A percentile compares a stretch with the other conserved stretches of the same genome.
phyloP scores from a whole-genome alignment of 2,888 invertebrate species.

The Endomychus coccineus region DNA sequence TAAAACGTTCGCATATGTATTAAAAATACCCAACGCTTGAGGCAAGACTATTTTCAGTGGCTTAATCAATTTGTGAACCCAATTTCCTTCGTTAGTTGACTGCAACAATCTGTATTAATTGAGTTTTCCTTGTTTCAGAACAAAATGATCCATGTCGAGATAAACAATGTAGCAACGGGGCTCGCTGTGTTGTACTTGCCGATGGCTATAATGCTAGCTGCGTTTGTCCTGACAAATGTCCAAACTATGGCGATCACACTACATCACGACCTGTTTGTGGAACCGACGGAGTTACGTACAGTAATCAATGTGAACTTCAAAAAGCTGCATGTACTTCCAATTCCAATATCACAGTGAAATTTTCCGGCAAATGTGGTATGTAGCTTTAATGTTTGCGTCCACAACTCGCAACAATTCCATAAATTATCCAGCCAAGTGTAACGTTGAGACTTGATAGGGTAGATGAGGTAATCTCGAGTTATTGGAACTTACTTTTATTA shows the following conservation, averaged over 20 bases:
- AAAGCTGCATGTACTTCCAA: constrained; percentile 68
- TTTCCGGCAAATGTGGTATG: constrained; percentile 83
- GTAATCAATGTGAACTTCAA: constrained; percentile 77
- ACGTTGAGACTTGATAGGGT: too few relatives aligned
- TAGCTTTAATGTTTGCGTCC: too few relatives aligned
- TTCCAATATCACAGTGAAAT: constrained; percentile 71
- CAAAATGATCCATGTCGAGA: constrained; percentile 65
- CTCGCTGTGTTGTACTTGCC: constrained; percentile 56
- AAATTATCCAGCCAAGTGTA: too few relatives aligned
- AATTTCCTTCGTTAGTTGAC: too few relatives aligned
- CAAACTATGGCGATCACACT: constrained; percentile 75
- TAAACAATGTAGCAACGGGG: constrained; percentile 61
- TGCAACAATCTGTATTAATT: too few relatives aligned
- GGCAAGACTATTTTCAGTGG: too few relatives aligned
- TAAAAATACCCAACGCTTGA: too few relatives aligned
- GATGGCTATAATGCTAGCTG: constrained; percentile 70
- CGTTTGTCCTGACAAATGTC: constrained; percentile 72
- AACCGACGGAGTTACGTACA: constrained; percentile 76
- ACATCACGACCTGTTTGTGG: constrained; percentile 76
- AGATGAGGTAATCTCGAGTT: too few relatives aligned
- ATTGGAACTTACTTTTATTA: too few relatives aligned
- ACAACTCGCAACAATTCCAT: too few relatives aligned
- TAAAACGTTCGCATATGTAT: too few relatives aligned
- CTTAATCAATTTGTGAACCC: too few relatives aligned
- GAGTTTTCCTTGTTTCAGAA: constrained; percentile 48